Evolutionary conservation across 2,113 vertebrate species (phyloP).

Genomic region (Tringa solitaria): DNA sequence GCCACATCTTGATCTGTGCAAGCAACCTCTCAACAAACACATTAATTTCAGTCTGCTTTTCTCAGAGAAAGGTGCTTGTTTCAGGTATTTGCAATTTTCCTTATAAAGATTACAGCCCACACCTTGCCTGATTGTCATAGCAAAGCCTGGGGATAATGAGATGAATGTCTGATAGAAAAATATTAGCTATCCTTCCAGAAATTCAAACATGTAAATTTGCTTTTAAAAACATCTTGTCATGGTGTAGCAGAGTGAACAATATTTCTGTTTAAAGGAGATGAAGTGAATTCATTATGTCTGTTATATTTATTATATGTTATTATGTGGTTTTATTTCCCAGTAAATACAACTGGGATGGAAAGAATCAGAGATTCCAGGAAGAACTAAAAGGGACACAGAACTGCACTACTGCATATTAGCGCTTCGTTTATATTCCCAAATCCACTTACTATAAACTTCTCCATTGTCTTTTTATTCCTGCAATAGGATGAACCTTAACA

Average conservation of each 20-base stretch:
- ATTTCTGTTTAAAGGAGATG: neutral
- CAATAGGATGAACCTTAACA: neutral
- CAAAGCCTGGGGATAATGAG: neutral
- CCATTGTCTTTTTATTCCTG: neutral
- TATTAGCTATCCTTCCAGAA: neutral
- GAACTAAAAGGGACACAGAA: neutral
- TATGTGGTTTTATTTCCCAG: neutral
- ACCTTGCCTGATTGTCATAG: fast-evolving
- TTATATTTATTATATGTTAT: neutral
- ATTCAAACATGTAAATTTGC: neutral
- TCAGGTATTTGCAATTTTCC: neutral
- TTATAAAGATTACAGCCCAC: neutral
- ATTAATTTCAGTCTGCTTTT: neutral
- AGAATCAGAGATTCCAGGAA: neutral
- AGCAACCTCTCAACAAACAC: neutral
- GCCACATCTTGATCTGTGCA: neutral
- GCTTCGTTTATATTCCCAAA: neutral
- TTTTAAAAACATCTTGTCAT: neutral
- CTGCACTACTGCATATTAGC: neutral
- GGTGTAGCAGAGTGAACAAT: neutral
- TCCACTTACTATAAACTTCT: neutral
- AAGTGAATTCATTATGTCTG: neutral
- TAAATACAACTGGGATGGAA: neutral
- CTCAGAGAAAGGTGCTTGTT: neutral
- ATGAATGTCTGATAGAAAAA: neutral